Conservation (phyloP, 30 jellyfish, hydroid and myxozoan genomes). For the Clytia hemisphaerica region DNA sequence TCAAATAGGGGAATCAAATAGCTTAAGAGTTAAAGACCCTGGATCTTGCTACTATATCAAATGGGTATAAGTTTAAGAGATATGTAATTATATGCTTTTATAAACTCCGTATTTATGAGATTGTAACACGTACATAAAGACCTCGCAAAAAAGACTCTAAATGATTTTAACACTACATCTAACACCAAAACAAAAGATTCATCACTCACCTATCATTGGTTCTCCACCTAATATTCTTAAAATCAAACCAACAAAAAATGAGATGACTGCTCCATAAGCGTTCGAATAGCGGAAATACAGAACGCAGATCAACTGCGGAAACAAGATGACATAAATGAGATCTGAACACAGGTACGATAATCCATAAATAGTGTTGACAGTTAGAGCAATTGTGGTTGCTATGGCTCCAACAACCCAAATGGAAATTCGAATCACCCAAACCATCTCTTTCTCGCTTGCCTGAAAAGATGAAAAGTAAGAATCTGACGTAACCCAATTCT, state of each 20-base stretch:
- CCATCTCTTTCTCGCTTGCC: conserved; percentile 92
- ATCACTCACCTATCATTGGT: conserved; percentile 63
- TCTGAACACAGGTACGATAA: conserved; percentile 91
- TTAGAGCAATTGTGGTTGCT: conserved; percentile 83
- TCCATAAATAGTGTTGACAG: conserved; percentile 89
- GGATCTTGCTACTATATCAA: no score
- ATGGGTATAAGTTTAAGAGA: no score
- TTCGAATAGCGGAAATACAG: conserved; percentile 81
- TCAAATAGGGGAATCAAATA: no score
- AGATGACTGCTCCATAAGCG: conserved; percentile 80
- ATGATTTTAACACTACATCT: no score
- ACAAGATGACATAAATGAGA: conserved; percentile 79
- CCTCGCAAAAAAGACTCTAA: no score
- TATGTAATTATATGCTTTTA: no score
- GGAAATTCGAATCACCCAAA: conserved; percentile 83
- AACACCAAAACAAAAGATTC: no score
- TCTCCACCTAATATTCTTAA: conserved; percentile 90
- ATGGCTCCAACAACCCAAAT: conserved; percentile 80
- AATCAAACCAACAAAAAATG: conserved; percentile 65
- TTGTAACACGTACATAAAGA: no score
- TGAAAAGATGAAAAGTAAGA: background rate
- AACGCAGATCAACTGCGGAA: conserved; percentile 90
- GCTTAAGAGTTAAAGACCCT: no score
- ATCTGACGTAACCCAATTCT: background rate
- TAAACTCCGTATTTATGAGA: no score